Evolutionary conservation across 2,797 vertebrate genomes (phyloP).

Genomic region (Aythya fuligula): DNA sequence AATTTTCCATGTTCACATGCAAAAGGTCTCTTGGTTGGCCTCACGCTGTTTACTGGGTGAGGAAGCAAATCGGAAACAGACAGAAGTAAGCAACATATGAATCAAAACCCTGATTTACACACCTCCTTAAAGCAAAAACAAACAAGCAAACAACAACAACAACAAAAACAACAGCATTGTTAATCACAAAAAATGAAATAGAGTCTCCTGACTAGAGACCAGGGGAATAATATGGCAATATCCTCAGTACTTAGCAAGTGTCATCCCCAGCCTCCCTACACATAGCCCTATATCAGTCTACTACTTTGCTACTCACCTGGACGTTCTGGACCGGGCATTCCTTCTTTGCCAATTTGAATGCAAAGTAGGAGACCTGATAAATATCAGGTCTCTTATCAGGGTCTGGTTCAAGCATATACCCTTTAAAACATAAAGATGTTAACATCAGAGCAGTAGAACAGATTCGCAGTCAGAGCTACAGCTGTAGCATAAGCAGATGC

Average conservation of each 20-base stretch:
- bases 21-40: neutral
- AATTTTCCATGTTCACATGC: neutral
- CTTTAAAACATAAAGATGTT: conserved; percentile 71
- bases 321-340: conserved; percentile 92
- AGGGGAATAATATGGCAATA: neutral
- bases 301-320: conserved; percentile 81
- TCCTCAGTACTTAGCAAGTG: neutral
- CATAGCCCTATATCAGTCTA: neutral
- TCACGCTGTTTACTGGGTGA: neutral
- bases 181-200: too few relatives aligned
- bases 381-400: conserved; percentile 95
- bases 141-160: neutral
- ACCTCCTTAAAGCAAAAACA: too few relatives aligned
- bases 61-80: neutral
- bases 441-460: neutral
- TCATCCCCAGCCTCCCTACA: neutral
- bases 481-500: neutral
- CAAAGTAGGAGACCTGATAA: conserved; percentile 96
- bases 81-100: neutral
- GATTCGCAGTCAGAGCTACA: neutral
- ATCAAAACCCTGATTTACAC: neutral
- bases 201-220: neutral
- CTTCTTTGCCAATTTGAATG: conserved; percentile 90
- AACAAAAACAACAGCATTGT: neutral
- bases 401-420: conserved; percentile 98